These are phyloP conservation scores for Scaptomyza cyrtandrae DNA, from an alignment of 2,888 invertebrate species.

Conservation along the genomic window DNA sequence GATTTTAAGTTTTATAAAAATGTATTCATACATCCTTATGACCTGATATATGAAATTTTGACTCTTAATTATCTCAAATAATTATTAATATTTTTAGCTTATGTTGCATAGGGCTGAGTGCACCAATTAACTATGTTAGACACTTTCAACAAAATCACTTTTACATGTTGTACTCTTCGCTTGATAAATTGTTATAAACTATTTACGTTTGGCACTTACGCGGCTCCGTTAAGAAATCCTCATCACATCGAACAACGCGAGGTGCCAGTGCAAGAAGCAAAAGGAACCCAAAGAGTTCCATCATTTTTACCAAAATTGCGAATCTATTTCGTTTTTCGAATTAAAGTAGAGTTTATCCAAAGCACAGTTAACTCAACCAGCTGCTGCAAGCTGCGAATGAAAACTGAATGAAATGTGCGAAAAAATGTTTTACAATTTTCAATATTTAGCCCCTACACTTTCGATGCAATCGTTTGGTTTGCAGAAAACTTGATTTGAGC, in stretches of 20 bases:
- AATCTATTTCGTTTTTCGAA: constrained; percentile 6
- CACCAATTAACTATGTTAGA: not conserved
- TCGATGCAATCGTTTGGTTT: constrained; percentile 35
- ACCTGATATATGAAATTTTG: no score
- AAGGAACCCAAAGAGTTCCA: constrained; percentile 28
- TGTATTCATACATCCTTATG: no score
- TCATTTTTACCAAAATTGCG: constrained; percentile 17
- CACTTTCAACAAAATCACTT: not conserved
- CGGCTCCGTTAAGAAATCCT: constrained; percentile 76
- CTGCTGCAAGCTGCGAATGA: constrained; percentile 51
- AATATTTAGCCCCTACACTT: constrained; percentile 56
- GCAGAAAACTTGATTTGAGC: constrained; percentile 70
- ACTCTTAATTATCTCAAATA: no score
- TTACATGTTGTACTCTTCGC: not conserved
- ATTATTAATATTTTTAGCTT: not conserved
- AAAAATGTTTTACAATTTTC: constrained; percentile 55
- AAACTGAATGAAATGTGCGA: constrained; percentile 56
- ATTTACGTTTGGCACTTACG: constrained; percentile 76
- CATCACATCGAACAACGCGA: constrained; percentile 50
- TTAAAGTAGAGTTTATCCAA: constrained; percentile 7
- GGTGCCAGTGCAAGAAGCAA: constrained; percentile 38
- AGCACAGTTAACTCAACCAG: constrained; percentile 37
- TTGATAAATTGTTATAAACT: no score
- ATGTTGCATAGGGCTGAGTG: not conserved
- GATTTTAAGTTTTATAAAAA: no score